Conservation (phyloP, 2,113 vertebrate species). For the Stigmatopora nigra region DNA sequence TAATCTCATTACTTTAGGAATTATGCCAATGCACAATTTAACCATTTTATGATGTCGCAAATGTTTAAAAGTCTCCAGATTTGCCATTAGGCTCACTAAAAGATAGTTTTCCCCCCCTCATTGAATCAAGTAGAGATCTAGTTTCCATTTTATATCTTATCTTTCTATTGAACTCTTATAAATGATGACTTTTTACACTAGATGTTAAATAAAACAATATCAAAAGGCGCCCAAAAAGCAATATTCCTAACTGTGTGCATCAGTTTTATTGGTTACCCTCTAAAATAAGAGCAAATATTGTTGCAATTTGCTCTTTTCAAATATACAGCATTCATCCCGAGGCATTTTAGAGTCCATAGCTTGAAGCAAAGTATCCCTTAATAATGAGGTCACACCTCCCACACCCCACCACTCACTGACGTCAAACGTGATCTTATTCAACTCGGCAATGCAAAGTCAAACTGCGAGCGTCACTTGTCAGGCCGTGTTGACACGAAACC, state of each 20-base stretch:
- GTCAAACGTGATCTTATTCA: constrained; percentile 28
- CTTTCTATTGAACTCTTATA: neutral
- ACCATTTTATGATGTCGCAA: neutral
- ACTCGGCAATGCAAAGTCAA: constrained; percentile 21
- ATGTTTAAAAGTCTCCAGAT: neutral
- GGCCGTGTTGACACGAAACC: constrained; percentile 18
- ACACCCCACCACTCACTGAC: constrained; percentile 34
- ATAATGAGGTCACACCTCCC: constrained; percentile 44
- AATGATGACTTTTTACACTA: neutral
- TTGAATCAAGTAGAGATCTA: neutral
- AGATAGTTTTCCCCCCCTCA: neutral
- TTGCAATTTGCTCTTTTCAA: neutral
- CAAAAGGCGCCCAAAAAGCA: too few relatives aligned
- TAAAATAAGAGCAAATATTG: neutral
- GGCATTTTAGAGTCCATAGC: constrained; percentile 20
- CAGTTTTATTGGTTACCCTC: neutral
- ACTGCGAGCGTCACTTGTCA: neutral
- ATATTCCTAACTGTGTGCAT: neutral
- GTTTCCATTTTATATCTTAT: neutral
- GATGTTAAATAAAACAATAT: too few relatives aligned
- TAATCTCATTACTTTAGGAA: constrained; percentile 4
- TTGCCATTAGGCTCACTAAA: neutral
- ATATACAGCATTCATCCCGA: constrained; percentile 9
- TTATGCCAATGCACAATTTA: neutral
- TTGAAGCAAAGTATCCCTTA: constrained; percentile 16